Conservation (phyloP, 1,140 invertebrate genomes). For the Drosophila bipectinata region DNA sequence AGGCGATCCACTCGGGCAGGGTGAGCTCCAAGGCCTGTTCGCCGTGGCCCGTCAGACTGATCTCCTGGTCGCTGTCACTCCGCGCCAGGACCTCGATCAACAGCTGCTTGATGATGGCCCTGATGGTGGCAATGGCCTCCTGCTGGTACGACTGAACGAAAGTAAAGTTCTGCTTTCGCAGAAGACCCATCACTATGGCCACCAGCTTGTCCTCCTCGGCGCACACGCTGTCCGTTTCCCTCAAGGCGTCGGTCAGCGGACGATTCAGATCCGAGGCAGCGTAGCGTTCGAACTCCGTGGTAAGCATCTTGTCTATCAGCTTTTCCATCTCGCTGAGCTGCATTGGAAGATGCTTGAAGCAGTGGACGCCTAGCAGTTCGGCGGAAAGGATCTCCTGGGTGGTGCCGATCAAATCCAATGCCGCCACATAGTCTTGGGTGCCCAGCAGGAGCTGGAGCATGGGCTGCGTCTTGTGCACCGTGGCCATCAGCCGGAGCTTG, state of each 20-base stretch:
- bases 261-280: slow-evolving; percentile 96
- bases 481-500: slow-evolving; percentile 96
- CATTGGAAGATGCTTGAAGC: slow-evolving; percentile 97
- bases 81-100: slow-evolving; percentile 90
- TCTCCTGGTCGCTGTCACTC: slow-evolving; percentile 85
- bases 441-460: slow-evolving; percentile 97
- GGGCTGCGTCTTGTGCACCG: slow-evolving; percentile 98
- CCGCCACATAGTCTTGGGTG: slow-evolving; percentile 98
- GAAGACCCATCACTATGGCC: slow-evolving; percentile 94
- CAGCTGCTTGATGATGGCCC: slow-evolving; percentile 94
- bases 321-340: slow-evolving; percentile 98
- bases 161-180: slow-evolving; percentile 93
- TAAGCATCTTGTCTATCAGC: slow-evolving; percentile 98
- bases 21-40: slow-evolving; percentile 88
- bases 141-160: slow-evolving; percentile 95
- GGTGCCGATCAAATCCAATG: slow-evolving; percentile 96
- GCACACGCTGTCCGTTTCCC: slow-evolving; percentile 87
- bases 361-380: slow-evolving; percentile 95
- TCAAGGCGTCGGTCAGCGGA: slow-evolving; percentile 86
- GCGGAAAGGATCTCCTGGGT: slow-evolving; percentile 97
- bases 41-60: slow-evolving; percentile 88
- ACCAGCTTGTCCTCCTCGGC: slow-evolving; percentile 93
- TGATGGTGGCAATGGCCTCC: slow-evolving; percentile 94
- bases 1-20: slow-evolving; percentile 91
- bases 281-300: slow-evolving; percentile 96